Base-by-base conservation (phyloP, 1,140 invertebrate genomes). In the Drosophila bipectinata region DNA sequence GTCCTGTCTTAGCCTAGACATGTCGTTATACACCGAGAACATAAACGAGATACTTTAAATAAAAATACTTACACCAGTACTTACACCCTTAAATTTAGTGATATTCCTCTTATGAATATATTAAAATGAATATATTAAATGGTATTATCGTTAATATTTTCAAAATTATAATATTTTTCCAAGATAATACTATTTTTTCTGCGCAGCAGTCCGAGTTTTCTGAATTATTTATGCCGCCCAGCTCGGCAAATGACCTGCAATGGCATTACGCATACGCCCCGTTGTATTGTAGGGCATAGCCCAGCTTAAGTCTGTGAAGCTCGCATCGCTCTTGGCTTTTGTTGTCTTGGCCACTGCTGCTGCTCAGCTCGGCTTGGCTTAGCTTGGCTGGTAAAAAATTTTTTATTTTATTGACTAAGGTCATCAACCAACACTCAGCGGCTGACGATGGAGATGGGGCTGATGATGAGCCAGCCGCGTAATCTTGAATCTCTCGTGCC, bases 391-490 rank as follows among this genome's bases (percentile, higher is more conserved):
- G 72, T 59, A 75, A 75, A 75, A 75, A 75, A 75, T 61, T 60
- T 56, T 75, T 73, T 66, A 61, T 85, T 87, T 88, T 89, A 83
- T 89, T 89, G 84, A 84, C 83, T 88, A 88, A 88, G 83, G 84
- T 88, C 83, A 83, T 73, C 84, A 88, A 58, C 78, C 52, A 75
- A 69, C 51, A 79, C 72, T 56, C 57, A 57, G 39, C 44, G 21
- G 44, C 51, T 18, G 62, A 48, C 39, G 51, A 68, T 69, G 41
- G 28, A 51, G 61, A 28, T 21, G 41, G 15, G 41, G 37, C 6
- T 32, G 66, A 71, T 68, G 58, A 63, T 67, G 62, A 44, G 15
- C n/a, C 41, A 52, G 68, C 67, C 48, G 55, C 55, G 67, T 72
- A 75, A 75, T 74, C 72, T 75, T 75, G 39, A 72, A 80, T 80